Base-by-base conservation (phyloP, 2,797 vertebrate species). In the Microctenopoma stevenorrisi region DNA sequence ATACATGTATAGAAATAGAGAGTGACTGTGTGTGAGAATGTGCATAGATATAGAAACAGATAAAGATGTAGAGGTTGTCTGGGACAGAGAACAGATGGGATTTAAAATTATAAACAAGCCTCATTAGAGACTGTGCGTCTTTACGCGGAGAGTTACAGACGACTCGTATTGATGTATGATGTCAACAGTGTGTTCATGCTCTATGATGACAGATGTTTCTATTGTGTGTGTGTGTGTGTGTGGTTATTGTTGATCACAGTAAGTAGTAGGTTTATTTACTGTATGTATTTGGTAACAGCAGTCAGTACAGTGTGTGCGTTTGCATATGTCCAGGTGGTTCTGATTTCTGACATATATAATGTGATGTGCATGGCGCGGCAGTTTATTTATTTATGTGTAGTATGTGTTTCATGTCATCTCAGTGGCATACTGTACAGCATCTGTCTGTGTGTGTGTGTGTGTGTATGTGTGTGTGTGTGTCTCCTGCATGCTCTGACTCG, bases 1-100 rank as follows among this genome's bases (percentile, higher is more conserved):
- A 57, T 25, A 18, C 42, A 64, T 7, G 26, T 28, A 51, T 50
- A 43, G 42, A 68, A 55, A 57, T 38, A 44, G 33, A 44, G 12
- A 58, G 37, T 33, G 44, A 7, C 7, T 47, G 18, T 55, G 35
- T 44, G 42, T 53, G 40, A 22, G 58, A 18, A 33, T 44, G 49
- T 22, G 49, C 54, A n/a, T 35, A 60, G 38, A 30, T 22, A 22
- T 22, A 22, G 22, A 22, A 22, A 1, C 22, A 22, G 60, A 28
- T 47, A 42, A 1, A 44, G 43, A 44, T 3, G 66, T 64, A 54
- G 33, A 61, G 44, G 14, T 52, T 66, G 80, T 61, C 67, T 77
- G 62, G 70, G 70, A 79, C 60, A 60, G 51, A 43, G 63, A 71
- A 56, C 65, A 80, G 71, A 80, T 80, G 74, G 37, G 67, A 74